Conservation (phyloP, 2,113 vertebrate genomes). For the Pantherophis guttatus region DNA sequence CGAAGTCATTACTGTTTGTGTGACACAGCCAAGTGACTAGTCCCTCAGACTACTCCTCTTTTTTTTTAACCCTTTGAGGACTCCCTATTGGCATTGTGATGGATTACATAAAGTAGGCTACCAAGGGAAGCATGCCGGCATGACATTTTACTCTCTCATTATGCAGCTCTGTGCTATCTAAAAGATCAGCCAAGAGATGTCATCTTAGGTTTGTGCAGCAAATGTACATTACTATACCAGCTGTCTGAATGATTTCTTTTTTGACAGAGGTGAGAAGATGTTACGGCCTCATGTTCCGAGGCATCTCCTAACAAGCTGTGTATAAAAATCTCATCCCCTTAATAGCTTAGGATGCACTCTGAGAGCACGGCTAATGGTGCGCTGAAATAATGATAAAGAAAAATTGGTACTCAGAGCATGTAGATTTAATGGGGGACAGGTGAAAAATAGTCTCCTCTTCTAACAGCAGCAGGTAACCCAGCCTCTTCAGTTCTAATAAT, state of each 20-base stretch:
- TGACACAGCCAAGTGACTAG: not conserved
- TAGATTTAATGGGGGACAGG: not conserved
- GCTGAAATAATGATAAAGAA: not conserved
- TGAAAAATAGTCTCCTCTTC: not conserved
- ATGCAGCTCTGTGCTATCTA: slow-evolving; percentile 18
- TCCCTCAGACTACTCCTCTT: not conserved
- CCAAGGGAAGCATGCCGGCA: not conserved
- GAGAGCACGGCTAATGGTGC: not conserved
- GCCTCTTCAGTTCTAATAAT: not conserved
- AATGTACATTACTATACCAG: slow-evolving; percentile 11
- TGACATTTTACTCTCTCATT: slow-evolving; percentile 20
- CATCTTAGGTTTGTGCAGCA: slow-evolving; percentile 35
- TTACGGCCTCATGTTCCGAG: slow-evolving; percentile 16
- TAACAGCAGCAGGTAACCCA: not conserved
- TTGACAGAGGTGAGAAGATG: not conserved
- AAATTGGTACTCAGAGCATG: rapidly evolving
- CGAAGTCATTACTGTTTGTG: not conserved
- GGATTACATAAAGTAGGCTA: not conserved
- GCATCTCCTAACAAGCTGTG: not conserved
- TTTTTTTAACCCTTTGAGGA: not conserved
- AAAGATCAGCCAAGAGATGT: slow-evolving; percentile 36
- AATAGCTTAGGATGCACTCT: slow-evolving; percentile 24
- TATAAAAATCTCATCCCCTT: not conserved
- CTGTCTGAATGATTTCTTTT: not conserved
- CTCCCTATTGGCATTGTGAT: not conserved